Evolutionary conservation across 53 echinoderm and acorn worm species (phyloP), one percentile per base, ranked within the genome.

Genomic region (Patiria pectinifera): DNA sequence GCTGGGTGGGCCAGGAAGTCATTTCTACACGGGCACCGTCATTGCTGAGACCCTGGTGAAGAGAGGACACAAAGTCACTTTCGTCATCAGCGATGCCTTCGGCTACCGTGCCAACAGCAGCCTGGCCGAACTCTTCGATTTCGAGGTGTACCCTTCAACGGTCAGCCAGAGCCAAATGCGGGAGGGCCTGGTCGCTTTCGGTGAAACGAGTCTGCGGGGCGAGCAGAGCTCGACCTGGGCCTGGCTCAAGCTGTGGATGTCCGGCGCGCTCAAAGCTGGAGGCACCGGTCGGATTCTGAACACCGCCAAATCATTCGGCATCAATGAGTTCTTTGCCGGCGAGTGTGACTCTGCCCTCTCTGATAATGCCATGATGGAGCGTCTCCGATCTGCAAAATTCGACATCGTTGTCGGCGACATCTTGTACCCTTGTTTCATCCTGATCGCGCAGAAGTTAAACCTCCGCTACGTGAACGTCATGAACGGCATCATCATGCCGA

Each of bases 31-130:
- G 3, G 93, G 93, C 11, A 78, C 95, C 9, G 53, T 80, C 72
- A 89, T 96, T 69, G 96, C 93, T 4, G 87, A 92, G 76, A 91
- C 89, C 45, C 93, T 96, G 46, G 85, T 92, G 23, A 59, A 82
- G n/a, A 92, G 92, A 10, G 94, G 93, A 15, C 96, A 96, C 63
- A 71, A 87, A 3, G 96, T 96, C 18, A 96, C 95, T 6, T 95
- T 95, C 62, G 89, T 93, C 61, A 93, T 96, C 15, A 93, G 96
- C 70, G 87, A 96, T 79, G 96, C 92, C 3, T 96, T 95, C 78
- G 85, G 18, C 48, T 62, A 95, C n/a, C 93, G 92, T 4, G 83
- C 85, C 47, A 92, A 80, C 23, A 89, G 91, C 53, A 84, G 86
- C 2, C 80, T 91, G 76, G 95, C 95, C 25, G 84, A 87, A 13